A percentile compares a stretch with the other conserved stretches of the same genome.
phyloP scores from a whole-genome alignment of 1,140 invertebrate species.

The Streblospio benedicti region DNA sequence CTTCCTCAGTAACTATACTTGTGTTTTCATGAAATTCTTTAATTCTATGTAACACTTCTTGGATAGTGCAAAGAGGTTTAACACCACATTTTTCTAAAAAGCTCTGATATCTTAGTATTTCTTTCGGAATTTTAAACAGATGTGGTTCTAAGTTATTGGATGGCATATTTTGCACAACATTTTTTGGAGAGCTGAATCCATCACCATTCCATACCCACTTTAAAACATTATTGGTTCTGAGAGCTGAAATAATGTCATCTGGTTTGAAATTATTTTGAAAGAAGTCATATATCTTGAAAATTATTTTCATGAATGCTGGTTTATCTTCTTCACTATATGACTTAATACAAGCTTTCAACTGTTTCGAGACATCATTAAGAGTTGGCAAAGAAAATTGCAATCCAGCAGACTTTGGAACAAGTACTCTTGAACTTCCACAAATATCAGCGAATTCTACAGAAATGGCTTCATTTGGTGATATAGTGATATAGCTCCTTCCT shows the following conservation, averaged over 20 bases:
- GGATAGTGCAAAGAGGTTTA: neutral
- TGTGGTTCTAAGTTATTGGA: constrained; percentile 19
- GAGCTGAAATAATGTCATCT: neutral
- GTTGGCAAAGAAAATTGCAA: too few relatives aligned
- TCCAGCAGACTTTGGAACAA: too few relatives aligned
- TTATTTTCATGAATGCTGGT: constrained; percentile 1
- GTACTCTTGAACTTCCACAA: too few relatives aligned
- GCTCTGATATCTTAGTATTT: constrained; percentile 7
- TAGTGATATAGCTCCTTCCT: too few relatives aligned
- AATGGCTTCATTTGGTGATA: too few relatives aligned
- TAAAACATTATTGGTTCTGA: neutral
- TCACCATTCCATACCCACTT: constrained; percentile 22
- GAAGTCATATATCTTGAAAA: constrained; percentile 4
- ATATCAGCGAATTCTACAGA: too few relatives aligned
- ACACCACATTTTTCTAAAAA: constrained; percentile 11
- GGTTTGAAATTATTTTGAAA: neutral
- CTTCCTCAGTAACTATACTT: neutral
- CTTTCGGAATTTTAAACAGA: constrained; percentile 14
- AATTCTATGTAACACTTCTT: constrained; percentile 10
- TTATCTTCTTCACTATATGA: constrained; percentile 2
- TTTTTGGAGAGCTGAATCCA: constrained; percentile 12
- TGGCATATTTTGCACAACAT: neutral
- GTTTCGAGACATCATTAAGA: neutral
- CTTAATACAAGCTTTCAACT: constrained; percentile 4
- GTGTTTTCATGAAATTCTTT: constrained; percentile 1